Evolutionary conservation across 2,113 vertebrate genomes (phyloP), one percentile per base, ranked within the genome.

Genomic region (Steatornis caripensis): DNA sequence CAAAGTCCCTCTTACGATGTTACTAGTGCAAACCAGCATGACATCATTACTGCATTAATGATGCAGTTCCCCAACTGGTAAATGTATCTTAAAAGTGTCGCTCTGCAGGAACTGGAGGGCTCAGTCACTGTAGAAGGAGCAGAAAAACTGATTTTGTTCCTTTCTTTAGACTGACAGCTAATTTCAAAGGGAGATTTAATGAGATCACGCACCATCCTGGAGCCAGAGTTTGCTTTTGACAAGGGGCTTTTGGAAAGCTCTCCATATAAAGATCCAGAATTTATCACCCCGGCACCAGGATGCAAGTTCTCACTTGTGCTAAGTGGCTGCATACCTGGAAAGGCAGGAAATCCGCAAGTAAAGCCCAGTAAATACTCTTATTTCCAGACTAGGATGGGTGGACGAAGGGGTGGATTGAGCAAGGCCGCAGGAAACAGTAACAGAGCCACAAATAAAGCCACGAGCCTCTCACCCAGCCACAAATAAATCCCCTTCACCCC

Each of bases 131-230:
- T 89, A 57, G 65, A 2, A 57, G 46, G 41, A 90, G 65, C 2
- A 88, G 32, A 54, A 89, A 55, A 80, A 14, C 20, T 16, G 43
- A 72, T 72, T 71, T 51, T 12, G 43, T 60, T 65, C 45, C 32
- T 7, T 64, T 37, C n/a, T 54, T 8, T 12, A 34, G 48, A 30
- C 34, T 48, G 49, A 62, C 36, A 55, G 68, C 45, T 84, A 8
- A 16, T 43, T 77, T 75, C 16, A 45, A 83, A 86, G 37, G 66
- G 86, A 74, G 29, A 49, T 92, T 84, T 61, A 43, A 54, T 2
- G 27, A 86, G 68, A 51, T 62, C 54, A 46, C 0, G 1, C 39
- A 24, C 66, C 43, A 41, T 3, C 85, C 34, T 0, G 0, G 24
- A 53, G 64, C 10, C 24, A 27, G 71, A 64, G 75, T 60, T 72